Percentiles rank a stretch among this genome's conserved stretches.
phyloP scores from a whole-genome alignment of 1,140 invertebrate genomes.

The Brachionus rotundiformis region DNA sequence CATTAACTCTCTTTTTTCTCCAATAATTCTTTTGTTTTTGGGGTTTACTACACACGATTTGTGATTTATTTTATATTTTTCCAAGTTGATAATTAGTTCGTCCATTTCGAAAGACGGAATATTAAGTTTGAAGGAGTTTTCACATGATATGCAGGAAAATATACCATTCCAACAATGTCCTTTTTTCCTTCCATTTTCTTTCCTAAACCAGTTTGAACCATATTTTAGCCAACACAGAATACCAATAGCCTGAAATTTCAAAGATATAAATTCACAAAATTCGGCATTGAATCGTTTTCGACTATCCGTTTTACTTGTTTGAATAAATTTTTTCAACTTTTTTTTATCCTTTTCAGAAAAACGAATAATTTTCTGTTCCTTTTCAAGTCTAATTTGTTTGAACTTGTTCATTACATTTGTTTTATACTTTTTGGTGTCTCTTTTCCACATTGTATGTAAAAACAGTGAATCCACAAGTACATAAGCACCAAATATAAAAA shows the following conservation, averaged over 20 bases:
- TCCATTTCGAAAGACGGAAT: not conserved
- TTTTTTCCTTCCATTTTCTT: slow-evolving; percentile 14
- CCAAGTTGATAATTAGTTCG: not conserved
- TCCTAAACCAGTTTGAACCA: slow-evolving; percentile 15
- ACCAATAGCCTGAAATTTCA: not conserved
- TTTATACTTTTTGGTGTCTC: slow-evolving; percentile 1
- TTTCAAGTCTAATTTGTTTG: not conserved
- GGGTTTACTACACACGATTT: not conserved
- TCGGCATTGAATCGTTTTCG: slow-evolving; percentile 6
- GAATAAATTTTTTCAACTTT: not conserved
- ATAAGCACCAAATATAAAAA: slow-evolving; percentile 12
- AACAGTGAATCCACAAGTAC: not conserved
- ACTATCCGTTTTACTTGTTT: not conserved
- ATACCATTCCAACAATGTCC: slow-evolving; percentile 11
- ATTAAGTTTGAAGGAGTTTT: slow-evolving; percentile 10
- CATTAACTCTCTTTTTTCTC: slow-evolving; percentile 26
- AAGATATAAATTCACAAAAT: not conserved
- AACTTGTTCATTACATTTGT: not conserved
- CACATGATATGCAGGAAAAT: slow-evolving; percentile 6
- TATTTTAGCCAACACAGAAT: not conserved
- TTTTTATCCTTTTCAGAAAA: not conserved
- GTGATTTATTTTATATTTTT: slow-evolving; percentile 30
- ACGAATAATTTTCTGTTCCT: not conserved
- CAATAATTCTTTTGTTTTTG: slow-evolving; percentile 20
- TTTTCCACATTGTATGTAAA: slow-evolving; percentile 22